A percentile compares a stretch with the other conserved stretches of the same genome.
phyloP scores from a whole-genome alignment of 2,113 vertebrate genomes.

The Paramisgurnus dabryanus region DNA sequence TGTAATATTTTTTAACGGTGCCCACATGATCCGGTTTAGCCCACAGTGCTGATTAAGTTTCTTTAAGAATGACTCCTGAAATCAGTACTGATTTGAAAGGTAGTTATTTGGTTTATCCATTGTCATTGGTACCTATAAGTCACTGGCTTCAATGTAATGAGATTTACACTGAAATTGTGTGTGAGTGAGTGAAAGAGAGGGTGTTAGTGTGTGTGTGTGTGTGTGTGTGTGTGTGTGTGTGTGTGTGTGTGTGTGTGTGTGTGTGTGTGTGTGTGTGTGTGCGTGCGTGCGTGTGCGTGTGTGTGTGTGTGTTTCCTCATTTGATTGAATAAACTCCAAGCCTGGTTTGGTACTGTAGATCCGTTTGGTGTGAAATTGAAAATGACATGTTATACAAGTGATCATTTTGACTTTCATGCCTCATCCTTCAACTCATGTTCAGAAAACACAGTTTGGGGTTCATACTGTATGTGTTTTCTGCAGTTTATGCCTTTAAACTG shows the following conservation, averaged over 20 bases:
- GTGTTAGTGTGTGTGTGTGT: not conserved
- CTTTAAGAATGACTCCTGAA: conserved; percentile 9
- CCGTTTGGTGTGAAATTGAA: conserved; percentile 46
- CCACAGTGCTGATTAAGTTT: not conserved
- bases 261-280: conserved; percentile 14
- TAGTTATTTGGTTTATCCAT: not conserved
- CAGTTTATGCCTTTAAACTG: not conserved
- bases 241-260: not conserved
- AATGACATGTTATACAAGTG: conserved; percentile 56
- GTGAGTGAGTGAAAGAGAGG: not conserved
- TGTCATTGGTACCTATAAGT: not conserved
- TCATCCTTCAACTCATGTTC: conserved; percentile 36
- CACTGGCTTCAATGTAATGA: conserved; percentile 14
- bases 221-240: conserved; percentile 8
- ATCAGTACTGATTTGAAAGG: not conserved
- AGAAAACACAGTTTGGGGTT: conserved; percentile 5
- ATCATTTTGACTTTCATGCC: conserved; percentile 56
- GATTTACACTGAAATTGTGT: not conserved
- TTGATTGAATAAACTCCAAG: conserved; percentile 36
- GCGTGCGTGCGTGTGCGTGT: not conserved
- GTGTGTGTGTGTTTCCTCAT: conserved; percentile 5
- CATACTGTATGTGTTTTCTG: not conserved
- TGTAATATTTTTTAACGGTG: not conserved
- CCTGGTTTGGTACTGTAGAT: conserved; percentile 34
- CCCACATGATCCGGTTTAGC: not conserved